Base-by-base conservation (phyloP, 2,888 invertebrate species). In the Lathronympha strigana region DNA sequence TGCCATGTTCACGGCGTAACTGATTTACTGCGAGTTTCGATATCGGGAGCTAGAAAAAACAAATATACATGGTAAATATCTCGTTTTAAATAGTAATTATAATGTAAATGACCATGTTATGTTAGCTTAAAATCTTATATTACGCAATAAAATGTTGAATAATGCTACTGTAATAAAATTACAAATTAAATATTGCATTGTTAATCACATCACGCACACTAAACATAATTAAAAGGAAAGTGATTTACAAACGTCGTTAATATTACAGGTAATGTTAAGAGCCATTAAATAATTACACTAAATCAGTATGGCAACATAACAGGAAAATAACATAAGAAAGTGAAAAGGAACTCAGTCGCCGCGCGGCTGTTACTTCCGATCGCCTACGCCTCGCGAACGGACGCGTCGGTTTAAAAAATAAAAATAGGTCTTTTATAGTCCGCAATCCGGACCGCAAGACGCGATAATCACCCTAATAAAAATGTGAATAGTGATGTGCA, bases 291-390 rank as follows among this genome's bases (percentile, higher is more conserved):
- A 66, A 66, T 66, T 61, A 51, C n/a, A 53, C 53, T 28, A 58
- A 17, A 50, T 40, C 58, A 54, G 66, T 61, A 66, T 54, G 66
- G 57, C 63, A 72, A 73, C 69, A 73, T 76, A 77, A 77, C 75
- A 73, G 73, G 72, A 71, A 70, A 67, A 67, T 70, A 67, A 67
- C 63, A 49, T 69, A 72, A 74, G 82, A 90, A 90, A 90, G 90
- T 90, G 89, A 90, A 89, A 89, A 86, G 85, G 76, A 78, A 80
- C 81, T 79, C 71, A 70, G 73, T 45, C 70, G 71, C 72, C 73
- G 76, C 68, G 62, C 74, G 71, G 73, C 77, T 74, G 73, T 83
- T 87, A 90, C 90, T 90, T 90, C 90, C 89, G 87, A 87, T 82
- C 79, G 73, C 74, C 69, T 69, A 74, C 79, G 79, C 81, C 80